Evolutionary conservation across 2,888 invertebrate species (phyloP).

Genomic region (Hypomecis punctinalis): DNA sequence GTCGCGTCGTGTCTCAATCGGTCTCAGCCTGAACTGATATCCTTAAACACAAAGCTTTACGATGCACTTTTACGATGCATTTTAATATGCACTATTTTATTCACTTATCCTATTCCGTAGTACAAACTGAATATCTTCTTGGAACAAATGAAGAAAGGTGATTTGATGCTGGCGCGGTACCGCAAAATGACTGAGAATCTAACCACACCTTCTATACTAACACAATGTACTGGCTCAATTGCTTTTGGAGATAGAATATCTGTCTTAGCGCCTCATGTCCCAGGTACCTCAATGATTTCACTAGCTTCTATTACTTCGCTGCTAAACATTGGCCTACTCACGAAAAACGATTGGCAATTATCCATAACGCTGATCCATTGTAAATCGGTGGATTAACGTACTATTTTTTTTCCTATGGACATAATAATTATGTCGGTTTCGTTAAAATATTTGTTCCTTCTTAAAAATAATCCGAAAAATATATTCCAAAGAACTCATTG

Average conservation of each 20-base stretch:
- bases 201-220: conserved; percentile 63
- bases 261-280: conserved; percentile 71
- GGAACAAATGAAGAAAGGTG: conserved; percentile 76
- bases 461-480: no score
- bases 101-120: conserved; percentile 47
- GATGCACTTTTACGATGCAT: conserved; percentile 22
- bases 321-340: no score
- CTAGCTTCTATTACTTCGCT: no score
- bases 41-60: conserved; percentile 23
- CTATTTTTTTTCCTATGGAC: no score
- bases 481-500: no score
- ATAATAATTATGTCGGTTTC: no score
- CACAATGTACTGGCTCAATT: conserved; percentile 68
- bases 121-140: conserved; percentile 71
- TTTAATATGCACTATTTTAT: conserved; percentile 22
- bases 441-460: no score
- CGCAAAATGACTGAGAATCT: conserved; percentile 76
- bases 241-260: conserved; percentile 70
- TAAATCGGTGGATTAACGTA: no score
- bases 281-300: conserved; percentile 51
- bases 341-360: no score
- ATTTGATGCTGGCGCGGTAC: conserved; percentile 73
- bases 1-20: neutral
- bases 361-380: no score
- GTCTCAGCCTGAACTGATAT: neutral